Evolutionary conservation across 2,797 vertebrate species (phyloP), one percentile per base, ranked within the genome.

Genomic region (Channallabes apus): DNA sequence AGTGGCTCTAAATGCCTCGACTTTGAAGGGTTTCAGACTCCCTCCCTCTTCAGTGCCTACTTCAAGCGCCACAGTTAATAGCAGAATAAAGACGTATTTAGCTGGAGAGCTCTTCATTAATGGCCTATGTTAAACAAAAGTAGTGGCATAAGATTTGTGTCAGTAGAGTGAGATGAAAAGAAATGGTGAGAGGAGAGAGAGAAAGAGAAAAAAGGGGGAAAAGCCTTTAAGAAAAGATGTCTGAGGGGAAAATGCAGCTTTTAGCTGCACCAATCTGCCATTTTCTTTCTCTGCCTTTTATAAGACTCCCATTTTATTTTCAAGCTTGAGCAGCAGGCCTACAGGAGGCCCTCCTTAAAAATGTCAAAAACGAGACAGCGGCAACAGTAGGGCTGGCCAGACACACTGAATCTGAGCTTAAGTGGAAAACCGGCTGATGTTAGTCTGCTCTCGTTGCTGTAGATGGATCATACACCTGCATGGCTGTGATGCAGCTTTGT

Each of bases 71-170:
- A 88, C 93, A 93, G 93, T 94, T 97, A 98, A 97, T 95, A 94
- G 94, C 92, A 93, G 95, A 96, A 96, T 97, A 95, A 93, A 96
- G 95, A 96, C 94, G 91, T 95, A 95, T 96, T 97, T 96, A 96
- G 94, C 95, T 96, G 95, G 95, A 98, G 97, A 96, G 96, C 96
- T 96, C 96, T 98, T 98, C 96, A 97, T 97, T 98, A 97, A 94
- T 81, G 87, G 89, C 91, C 93, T 90, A 90, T 94, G 93, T 95
- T 96, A 97, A 97, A 97, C 95, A 96, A 97, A 96, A 96, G 93
- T 94, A 93, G 90, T 91, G 90, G 93, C 91, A 91, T 91, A 79
- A 80, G 87, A 92, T 95, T 95, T 95, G 92, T 93, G 91, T 92
- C 92, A 93, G 89, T 89, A 92, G 92, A 93, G 91, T 90, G 87